Base-by-base conservation (phyloP, 2,888 invertebrate species). In the Diarsia brunnea region DNA sequence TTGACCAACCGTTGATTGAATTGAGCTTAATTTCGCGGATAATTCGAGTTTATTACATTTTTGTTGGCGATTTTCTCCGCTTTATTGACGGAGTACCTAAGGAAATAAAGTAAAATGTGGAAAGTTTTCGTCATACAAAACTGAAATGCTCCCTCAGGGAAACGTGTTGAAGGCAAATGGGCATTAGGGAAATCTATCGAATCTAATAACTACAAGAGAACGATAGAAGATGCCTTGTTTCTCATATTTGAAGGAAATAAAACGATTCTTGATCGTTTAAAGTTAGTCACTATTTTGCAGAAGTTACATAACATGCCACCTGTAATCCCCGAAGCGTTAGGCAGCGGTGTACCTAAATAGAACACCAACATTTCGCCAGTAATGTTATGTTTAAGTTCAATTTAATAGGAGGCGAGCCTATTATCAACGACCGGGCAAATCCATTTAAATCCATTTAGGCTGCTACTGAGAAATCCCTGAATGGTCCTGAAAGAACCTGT, bases 161-260 rank as follows among this genome's bases (percentile, higher is more conserved):
- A 70, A 60, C 55, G 19, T 49, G 68, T 63, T 61, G 60, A 73
- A 68, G 64, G 74, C n/a, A 58, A 70, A 76, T 43, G 61, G 49
- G 8, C 58, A 66, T 53, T 53, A 75, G 76, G 81, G 81, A 84
- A 83, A 84, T 84, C 55, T 73, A 38, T 75, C 47, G 55, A 81
- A 73, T 73, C 67, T 75, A 69, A 73, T 68, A 73, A 69, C 55
- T 61, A 24, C 19, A 60, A 19, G 38, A 58, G 21, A 60, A 53
- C 49, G 61, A 81, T 70, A 75, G 45, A 64, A 79, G 51, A 67
- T 27, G 31, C 21, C 31, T 31, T 68, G 65, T 67, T 4, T 27
- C 31, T 55, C 64, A 1, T 60, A 43, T 64, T 64, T 51, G 38
- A 12, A 64, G 3, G 24, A 66, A n/a, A 63, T 81, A 49, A 75